phyloP scores from a whole-genome alignment of 2,113 vertebrate genomes.

The Columba livia region DNA sequence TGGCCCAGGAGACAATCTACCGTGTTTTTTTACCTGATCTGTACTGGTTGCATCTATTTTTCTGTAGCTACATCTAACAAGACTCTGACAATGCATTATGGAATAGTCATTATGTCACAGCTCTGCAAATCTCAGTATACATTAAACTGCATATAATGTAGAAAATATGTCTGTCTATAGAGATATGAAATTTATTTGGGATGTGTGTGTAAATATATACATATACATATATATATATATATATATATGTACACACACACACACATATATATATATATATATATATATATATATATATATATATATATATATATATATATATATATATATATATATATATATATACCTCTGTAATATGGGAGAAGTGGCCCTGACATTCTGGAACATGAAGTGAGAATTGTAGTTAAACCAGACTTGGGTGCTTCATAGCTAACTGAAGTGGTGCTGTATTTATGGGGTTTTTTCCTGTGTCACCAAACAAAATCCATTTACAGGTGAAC shows the following conservation, averaged over 20 bases:
- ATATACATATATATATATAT: too few species aligned
- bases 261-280: too few species aligned
- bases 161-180: too few species aligned
- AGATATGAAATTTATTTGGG: too few species aligned
- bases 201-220: too few species aligned
- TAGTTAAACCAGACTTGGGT: background rate
- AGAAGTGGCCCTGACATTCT: background rate
- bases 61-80: background rate
- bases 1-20: background rate
- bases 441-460: background rate
- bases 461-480: background rate
- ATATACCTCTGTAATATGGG: too few species aligned
- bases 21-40: background rate
- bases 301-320: too few species aligned
- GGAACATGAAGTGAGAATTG: background rate
- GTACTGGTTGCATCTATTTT: background rate
- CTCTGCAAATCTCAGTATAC: background rate
- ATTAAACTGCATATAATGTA: background rate
- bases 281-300: too few species aligned
- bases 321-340: too few species aligned
- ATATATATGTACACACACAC: too few species aligned
- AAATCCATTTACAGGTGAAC: background rate
- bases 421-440: background rate
- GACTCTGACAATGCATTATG: rapidly evolving
- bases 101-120: background rate